A percentile compares a stretch with the other conserved stretches of the same genome.
Evolutionary conservation across 2,797 vertebrate genomes (phyloP).

Genomic region (Poecilia picta): DNA sequence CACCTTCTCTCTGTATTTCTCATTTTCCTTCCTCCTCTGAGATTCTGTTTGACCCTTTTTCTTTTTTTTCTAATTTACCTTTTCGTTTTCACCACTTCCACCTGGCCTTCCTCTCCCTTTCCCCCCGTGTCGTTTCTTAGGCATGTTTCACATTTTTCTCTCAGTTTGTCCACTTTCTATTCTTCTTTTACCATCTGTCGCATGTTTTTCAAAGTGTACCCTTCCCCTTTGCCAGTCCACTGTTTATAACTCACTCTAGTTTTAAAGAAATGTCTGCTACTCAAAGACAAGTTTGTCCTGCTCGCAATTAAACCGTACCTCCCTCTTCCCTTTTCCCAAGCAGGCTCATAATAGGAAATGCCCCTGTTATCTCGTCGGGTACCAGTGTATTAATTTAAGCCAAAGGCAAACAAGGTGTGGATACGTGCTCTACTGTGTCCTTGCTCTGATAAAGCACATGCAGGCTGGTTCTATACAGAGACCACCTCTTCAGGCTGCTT

Average conservation of each 20-base stretch:
- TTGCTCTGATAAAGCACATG: constrained; percentile 31
- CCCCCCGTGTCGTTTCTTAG: background rate
- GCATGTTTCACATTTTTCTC: constrained; percentile 14
- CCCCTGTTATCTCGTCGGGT: constrained; percentile 74
- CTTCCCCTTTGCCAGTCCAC: background rate
- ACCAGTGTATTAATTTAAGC: constrained; percentile 74
- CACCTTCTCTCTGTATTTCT: constrained; percentile 29
- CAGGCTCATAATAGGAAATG: constrained; percentile 77
- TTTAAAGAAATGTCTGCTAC: constrained; percentile 14
- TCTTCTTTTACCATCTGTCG: constrained; percentile 55
- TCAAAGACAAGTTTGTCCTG: constrained; percentile 37
- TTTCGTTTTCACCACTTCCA: constrained; percentile 2
- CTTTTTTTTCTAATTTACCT: background rate
- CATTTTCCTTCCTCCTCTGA: constrained; percentile 6
- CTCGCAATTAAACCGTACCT: constrained; percentile 62
- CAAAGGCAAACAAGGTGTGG: constrained; percentile 66
- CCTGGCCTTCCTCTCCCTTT: constrained; percentile 8
- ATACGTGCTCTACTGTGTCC: constrained; percentile 35
- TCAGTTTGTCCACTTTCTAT: constrained; percentile 52
- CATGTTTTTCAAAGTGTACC: background rate
- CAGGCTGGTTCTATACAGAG: constrained; percentile 12
- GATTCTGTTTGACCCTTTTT: background rate
- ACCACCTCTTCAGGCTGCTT: background rate
- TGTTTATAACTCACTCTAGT: background rate
- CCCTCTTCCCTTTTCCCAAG: constrained; percentile 74